Evolutionary conservation across 1,140 invertebrate genomes (phyloP).

Genomic region (Pollicipes pollicipes): DNA sequence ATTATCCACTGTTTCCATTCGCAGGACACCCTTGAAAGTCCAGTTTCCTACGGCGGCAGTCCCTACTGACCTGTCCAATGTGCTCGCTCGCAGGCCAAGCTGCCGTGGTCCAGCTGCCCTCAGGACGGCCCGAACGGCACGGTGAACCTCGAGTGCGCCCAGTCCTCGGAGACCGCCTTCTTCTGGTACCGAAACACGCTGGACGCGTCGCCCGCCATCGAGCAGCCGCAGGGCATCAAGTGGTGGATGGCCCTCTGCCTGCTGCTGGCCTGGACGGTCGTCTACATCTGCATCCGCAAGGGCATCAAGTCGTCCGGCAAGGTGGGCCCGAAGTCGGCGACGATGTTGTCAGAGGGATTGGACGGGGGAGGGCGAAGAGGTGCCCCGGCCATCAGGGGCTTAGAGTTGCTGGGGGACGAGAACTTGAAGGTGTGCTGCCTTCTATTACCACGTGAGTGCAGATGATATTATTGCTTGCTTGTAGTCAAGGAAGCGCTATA

Average conservation of each 20-base stretch:
- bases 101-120: slow-evolving; percentile 72
- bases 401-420: too few relatives aligned
- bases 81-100: slow-evolving; percentile 39
- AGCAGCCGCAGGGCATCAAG: slow-evolving; percentile 57
- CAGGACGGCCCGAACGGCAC: slow-evolving; percentile 23
- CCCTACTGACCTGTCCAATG: too few relatives aligned
- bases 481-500: too few relatives aligned
- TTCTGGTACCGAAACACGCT: slow-evolving; percentile 73
- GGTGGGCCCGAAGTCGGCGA: slow-evolving; percentile 28
- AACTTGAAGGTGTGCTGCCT: too few relatives aligned
- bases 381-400: too few relatives aligned
- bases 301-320: slow-evolving; percentile 74
- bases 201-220: slow-evolving; percentile 62
- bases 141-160: slow-evolving; percentile 43
- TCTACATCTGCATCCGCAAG: slow-evolving; percentile 94
- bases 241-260: slow-evolving; percentile 89
- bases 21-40: too few relatives aligned
- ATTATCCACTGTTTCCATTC: too few relatives aligned
- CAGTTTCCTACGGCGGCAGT: too few relatives aligned
- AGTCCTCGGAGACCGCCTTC: slow-evolving; percentile 63
- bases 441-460: too few relatives aligned
- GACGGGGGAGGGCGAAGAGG: neutral
- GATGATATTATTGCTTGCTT: too few relatives aligned
- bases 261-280: slow-evolving; percentile 76
- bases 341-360: neutral